Base-by-base conservation (phyloP, 1,140 invertebrate species). In the Oryzaephilus surinamensis region DNA sequence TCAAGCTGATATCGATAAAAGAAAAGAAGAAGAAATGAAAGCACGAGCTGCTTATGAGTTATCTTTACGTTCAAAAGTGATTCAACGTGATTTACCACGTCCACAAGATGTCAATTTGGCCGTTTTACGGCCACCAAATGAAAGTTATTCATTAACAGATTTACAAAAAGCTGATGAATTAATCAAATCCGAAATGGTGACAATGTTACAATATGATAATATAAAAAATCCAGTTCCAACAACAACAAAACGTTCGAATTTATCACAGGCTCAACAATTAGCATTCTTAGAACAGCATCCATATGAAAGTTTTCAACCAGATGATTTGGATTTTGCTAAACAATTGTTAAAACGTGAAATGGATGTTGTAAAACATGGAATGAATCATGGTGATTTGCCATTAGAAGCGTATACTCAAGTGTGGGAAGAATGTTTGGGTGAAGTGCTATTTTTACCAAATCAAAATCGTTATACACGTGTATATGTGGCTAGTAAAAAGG, bases 401-500 rank as follows among this genome's bases (percentile, higher is more conserved):
- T 61, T 90, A 2, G 92, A 97, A 43, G 53, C 45, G 0, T 55
- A 55, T 34, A 51, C 41, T 1, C 53, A 55, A 47, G 91, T 97
- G n/a, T 96, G 92, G 91, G 89, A 96, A 54, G 92, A 97, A 68
- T 97, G 93, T 65, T 72, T 94, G 17, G 77, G 77, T 2, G 81
- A 87, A 67, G 53, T 56, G 6, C 35, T 62, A 6, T 62, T 56
- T 33, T 44, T 62, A 12, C 60, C 60, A 0, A 62, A 60, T 41
- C 55, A 60, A 39, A 61, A 59, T 28, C 45, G 57, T 24, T 97
- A 95, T 54, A 97, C 92, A 0, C 73, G 93, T 38, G 92, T 92
- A 1, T 95, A 90, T 61, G 92, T 90, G 0, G 92, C 84, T 44
- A 97, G 97, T 96, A 61, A 93, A 97, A 97, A 96, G 61, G 93